These are phyloP conservation scores for Sphaerodactylus townsendi DNA, from an alignment of 2,113 vertebrate species.

Conservation along the genomic window DNA sequence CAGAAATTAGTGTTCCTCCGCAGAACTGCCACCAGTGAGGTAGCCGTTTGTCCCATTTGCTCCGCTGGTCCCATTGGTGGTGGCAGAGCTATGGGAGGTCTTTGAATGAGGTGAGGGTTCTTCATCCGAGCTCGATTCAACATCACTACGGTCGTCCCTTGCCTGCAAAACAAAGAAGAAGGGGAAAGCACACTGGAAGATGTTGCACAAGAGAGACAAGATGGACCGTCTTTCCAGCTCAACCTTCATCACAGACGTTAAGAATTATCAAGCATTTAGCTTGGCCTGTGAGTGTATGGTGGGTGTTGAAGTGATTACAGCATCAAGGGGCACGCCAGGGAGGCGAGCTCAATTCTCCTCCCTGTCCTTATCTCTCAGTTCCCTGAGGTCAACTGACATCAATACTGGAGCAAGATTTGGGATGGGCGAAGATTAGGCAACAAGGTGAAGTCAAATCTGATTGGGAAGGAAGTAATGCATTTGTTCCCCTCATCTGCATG, in stretches of 20 bases:
- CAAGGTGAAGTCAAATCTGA: neutral
- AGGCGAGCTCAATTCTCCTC: neutral
- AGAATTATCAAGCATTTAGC: neutral
- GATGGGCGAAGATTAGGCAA: neutral
- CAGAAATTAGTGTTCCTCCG: conserved; percentile 85
- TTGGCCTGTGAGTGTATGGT: neutral
- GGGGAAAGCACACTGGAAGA: conserved; percentile 21
- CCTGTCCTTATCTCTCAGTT: neutral
- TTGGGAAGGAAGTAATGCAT: neutral
- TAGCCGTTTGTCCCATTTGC: conserved; percentile 91
- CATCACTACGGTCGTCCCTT: conserved; percentile 93
- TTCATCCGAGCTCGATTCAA: conserved; percentile 97
- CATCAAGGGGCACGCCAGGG: too few relatives aligned
- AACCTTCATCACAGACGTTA: neutral
- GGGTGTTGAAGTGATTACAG: neutral
- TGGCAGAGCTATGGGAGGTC: conserved; percentile 75
- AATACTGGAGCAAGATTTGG: neutral
- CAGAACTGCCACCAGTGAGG: conserved; percentile 80
- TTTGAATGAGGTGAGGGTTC: conserved; percentile 82
- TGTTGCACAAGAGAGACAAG: conserved; percentile 2
- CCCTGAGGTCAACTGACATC: neutral
- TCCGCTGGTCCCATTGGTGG: conserved; percentile 89
- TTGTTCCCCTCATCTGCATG: neutral
- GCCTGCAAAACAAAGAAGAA: conserved; percentile 71
- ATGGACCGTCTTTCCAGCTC: neutral